These are phyloP conservation scores for Bicyclus anynana DNA, from an alignment of 1,140 invertebrate species.

Conservation along the genomic window DNA sequence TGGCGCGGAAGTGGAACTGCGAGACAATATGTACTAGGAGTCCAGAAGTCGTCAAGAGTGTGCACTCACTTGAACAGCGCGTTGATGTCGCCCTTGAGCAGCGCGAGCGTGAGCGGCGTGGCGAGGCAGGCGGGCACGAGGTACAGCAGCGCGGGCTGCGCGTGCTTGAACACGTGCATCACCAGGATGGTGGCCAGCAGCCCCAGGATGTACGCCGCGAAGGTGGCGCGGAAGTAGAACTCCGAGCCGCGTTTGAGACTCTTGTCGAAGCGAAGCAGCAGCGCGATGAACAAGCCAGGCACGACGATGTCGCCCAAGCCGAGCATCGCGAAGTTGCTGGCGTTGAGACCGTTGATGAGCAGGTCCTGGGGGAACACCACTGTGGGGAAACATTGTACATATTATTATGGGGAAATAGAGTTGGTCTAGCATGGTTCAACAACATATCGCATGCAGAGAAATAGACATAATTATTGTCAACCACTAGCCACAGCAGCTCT, in stretches of 20 bases:
- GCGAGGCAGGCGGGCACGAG: conserved; percentile 97
- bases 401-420: no score
- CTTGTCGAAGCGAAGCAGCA: conserved; percentile 96
- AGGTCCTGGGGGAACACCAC: conserved; percentile 99
- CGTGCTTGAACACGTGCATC: conserved; percentile 99
- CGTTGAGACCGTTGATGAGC: conserved; percentile 92
- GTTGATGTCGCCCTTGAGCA: conserved; percentile 94
- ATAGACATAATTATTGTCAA: no score
- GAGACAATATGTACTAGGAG: neutral
- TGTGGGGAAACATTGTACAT: conserved; percentile 56
- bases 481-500: no score
- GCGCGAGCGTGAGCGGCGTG: conserved; percentile 90
- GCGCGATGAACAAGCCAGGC: conserved; percentile 99
- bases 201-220: conserved; percentile 96
- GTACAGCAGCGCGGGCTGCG: conserved; percentile 98
- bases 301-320: conserved; percentile 99
- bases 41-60: neutral
- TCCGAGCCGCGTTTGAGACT: conserved; percentile 92
- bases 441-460: no score
- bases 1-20: no score
- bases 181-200: conserved; percentile 96
- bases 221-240: conserved; percentile 96
- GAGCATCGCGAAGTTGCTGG: conserved; percentile 98
- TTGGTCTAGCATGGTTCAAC: no score
- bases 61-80: conserved; percentile 91